phyloP scores from a whole-genome alignment of 2,797 vertebrate species.

The Galaxias olidus region DNA sequence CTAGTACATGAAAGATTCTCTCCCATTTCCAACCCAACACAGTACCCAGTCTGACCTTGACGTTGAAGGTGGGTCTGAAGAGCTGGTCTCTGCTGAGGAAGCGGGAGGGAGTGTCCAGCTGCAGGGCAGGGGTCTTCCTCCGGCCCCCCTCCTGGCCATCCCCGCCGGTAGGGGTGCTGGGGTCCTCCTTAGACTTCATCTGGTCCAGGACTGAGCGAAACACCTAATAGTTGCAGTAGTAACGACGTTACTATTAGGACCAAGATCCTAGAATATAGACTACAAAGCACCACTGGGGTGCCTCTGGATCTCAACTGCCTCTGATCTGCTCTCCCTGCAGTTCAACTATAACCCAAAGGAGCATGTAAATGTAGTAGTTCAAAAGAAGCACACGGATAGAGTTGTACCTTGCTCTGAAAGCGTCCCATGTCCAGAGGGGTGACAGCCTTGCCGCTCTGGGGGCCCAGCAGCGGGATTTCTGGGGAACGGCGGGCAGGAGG shows the following conservation, averaged over 20 bases:
- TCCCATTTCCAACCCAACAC: neutral
- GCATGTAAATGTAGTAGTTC: neutral
- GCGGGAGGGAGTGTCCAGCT: conserved; percentile 93
- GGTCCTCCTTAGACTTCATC: conserved; percentile 62
- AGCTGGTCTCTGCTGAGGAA: conserved; percentile 92
- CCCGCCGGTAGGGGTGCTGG: conserved; percentile 40
- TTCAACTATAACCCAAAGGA: no score
- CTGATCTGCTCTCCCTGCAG: no score
- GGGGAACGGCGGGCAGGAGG: conserved; percentile 54
- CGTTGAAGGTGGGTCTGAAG: conserved; percentile 91
- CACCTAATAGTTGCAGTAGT: conserved; percentile 30
- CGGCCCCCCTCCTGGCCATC: conserved; percentile 41
- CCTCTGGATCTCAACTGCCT: no score
- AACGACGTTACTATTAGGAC: no score
- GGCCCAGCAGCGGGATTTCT: conserved; percentile 64
- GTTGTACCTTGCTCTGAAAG: conserved; percentile 83
- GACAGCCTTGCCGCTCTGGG: conserved; percentile 75
- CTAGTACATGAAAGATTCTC: neutral
- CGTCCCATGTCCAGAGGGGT: conserved; percentile 88
- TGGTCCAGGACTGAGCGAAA: conserved; percentile 83
- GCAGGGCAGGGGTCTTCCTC: conserved; percentile 74
- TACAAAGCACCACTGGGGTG: no score
- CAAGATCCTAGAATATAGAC: no score
- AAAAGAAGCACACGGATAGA: neutral
- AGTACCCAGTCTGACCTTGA: conserved; percentile 73